phyloP scores from a whole-genome alignment of 2,888 invertebrate genomes.

The Lepidochrysops patricia region DNA sequence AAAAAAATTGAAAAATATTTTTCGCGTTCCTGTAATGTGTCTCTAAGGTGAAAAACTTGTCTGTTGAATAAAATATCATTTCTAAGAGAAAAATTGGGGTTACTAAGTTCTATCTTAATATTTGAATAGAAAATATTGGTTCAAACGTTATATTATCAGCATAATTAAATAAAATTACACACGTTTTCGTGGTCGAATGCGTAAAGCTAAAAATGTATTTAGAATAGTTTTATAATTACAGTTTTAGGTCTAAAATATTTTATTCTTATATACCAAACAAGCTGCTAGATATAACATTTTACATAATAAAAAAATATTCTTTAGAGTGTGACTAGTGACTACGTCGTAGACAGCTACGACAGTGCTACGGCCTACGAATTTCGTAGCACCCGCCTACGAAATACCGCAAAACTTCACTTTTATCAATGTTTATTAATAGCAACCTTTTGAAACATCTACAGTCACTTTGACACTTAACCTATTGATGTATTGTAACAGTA shows the following conservation, averaged over 20 bases:
- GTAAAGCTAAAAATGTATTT: neutral
- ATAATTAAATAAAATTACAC: neutral
- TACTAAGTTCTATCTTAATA: neutral
- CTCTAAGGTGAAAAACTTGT: neutral
- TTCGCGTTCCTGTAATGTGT: neutral
- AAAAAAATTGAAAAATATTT: neutral
- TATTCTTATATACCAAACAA: too few relatives aligned
- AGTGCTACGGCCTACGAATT: too few relatives aligned
- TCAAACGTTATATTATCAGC: neutral
- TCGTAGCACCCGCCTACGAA: too few relatives aligned
- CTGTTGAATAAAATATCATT: neutral
- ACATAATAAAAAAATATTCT: too few relatives aligned
- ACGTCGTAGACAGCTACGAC: too few relatives aligned
- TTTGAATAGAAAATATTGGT: conserved; percentile 1
- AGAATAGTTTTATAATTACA: neutral
- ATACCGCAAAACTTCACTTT: too few relatives aligned
- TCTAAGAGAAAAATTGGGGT: neutral
- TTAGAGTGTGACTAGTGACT: too few relatives aligned
- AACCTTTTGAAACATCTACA: too few relatives aligned
- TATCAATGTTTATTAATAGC: too few relatives aligned
- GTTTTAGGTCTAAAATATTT: neutral
- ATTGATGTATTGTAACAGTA: too few relatives aligned
- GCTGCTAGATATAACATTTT: too few relatives aligned
- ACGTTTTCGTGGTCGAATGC: neutral
- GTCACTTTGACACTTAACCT: too few relatives aligned